Evolutionary conservation across 2,797 vertebrate species (phyloP).

Genomic region (Mionectes olivaceus): DNA sequence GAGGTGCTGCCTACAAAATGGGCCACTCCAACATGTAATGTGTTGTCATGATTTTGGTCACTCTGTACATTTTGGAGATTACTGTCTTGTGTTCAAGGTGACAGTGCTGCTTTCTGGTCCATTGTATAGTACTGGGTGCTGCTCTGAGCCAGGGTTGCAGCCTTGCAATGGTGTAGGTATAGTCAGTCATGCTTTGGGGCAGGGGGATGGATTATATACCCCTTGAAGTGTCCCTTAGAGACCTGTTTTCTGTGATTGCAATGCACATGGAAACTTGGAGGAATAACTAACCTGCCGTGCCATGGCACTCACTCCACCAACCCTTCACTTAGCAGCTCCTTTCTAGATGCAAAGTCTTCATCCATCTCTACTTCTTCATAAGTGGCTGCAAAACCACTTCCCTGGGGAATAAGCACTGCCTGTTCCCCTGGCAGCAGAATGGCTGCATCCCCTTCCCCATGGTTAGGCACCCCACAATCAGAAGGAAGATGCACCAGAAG

Average conservation of each 20-base stretch:
- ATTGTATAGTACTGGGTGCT: neutral
- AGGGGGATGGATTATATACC: neutral
- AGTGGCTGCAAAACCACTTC: neutral
- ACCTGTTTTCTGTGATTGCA: neutral
- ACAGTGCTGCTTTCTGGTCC: neutral
- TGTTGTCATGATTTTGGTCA: neutral
- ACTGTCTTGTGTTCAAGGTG: neutral
- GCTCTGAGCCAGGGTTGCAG: neutral
- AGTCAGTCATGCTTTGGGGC: neutral
- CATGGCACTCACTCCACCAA: neutral
- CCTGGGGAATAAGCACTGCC: neutral
- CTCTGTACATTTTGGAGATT: neutral
- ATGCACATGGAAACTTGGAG: neutral
- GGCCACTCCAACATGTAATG: neutral
- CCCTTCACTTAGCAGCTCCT: neutral
- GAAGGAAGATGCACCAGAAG: neutral
- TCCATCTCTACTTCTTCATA: neutral
- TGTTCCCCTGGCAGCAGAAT: rapidly evolving
- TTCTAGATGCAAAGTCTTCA: neutral
- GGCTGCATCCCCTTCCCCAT: neutral
- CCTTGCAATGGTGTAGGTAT: neutral
- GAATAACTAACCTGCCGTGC: neutral
- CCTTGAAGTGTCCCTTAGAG: neutral
- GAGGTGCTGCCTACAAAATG: neutral
- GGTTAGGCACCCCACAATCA: neutral